Percentiles rank a stretch among this genome's conserved stretches.
Evolutionary conservation across 2,888 invertebrate species (phyloP).

Genomic region (Aethes cnicana): DNA sequence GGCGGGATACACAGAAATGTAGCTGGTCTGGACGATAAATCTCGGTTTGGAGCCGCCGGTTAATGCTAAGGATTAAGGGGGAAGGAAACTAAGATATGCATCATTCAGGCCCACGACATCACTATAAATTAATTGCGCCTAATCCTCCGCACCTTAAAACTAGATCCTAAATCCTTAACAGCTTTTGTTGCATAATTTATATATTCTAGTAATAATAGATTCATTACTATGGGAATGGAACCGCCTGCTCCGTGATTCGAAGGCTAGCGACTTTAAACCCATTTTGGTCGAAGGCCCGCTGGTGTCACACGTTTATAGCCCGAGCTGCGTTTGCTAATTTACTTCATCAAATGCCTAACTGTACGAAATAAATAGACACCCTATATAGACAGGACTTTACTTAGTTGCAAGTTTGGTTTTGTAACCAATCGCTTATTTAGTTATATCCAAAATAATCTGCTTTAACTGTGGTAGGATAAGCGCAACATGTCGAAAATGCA

Average conservation of each 20-base stretch:
- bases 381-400: background rate
- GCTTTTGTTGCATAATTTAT: slow-evolving; percentile 64
- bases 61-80: slow-evolving; percentile 66
- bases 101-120: slow-evolving; percentile 47
- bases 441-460: too few relatives aligned
- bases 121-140: slow-evolving; percentile 35
- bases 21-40: slow-evolving; percentile 60
- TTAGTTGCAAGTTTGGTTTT: too few relatives aligned
- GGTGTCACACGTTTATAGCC: slow-evolving; percentile 18
- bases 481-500: too few relatives aligned
- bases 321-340: slow-evolving; percentile 6
- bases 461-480: too few relatives aligned
- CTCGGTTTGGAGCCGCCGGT: slow-evolving; percentile 57
- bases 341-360: background rate
- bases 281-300: slow-evolving; percentile 38
- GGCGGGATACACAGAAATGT: slow-evolving; percentile 53
- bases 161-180: slow-evolving; percentile 53
- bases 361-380: background rate
- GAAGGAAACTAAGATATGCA: slow-evolving; percentile 54
- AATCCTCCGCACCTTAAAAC: slow-evolving; percentile 27
- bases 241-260: slow-evolving; percentile 56
- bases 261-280: slow-evolving; percentile 54
- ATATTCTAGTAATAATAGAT: slow-evolving; percentile 62
- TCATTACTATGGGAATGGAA: slow-evolving; percentile 62
- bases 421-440: too few relatives aligned